Percentiles rank a stretch among this genome's conserved stretches.
Evolutionary conservation across 1,140 invertebrate genomes (phyloP).

Genomic region (Caenorhabditis latens): DNA sequence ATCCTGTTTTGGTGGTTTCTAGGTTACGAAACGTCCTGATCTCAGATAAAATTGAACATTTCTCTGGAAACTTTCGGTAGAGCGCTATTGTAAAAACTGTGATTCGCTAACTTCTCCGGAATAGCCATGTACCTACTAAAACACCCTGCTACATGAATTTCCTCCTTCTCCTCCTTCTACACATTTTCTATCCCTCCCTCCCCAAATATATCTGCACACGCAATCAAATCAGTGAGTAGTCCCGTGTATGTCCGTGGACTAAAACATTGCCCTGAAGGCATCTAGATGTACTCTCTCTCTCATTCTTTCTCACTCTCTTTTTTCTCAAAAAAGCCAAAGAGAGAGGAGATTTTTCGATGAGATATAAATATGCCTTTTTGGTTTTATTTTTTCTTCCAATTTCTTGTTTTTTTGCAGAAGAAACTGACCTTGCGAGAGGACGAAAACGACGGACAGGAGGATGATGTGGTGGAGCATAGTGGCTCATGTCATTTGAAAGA

Average conservation of each 20-base stretch:
- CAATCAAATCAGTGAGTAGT: conserved; percentile 47
- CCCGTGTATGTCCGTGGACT: neutral
- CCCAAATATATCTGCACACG: conserved; percentile 40
- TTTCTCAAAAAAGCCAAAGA: neutral
- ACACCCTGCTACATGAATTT: neutral
- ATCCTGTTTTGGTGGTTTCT: too few species aligned
- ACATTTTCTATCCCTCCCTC: neutral
- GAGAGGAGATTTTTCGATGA: conserved; percentile 22
- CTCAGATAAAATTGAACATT: too few species aligned
- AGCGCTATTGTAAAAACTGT: too few species aligned
- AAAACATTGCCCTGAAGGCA: conserved; percentile 5
- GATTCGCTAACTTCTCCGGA: neutral
- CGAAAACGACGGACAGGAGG: conserved; percentile 7
- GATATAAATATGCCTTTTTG: conserved; percentile 20
- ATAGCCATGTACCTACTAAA: neutral
- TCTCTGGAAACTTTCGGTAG: too few species aligned
- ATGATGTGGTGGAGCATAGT: neutral
- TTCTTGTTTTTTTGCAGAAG: neutral
- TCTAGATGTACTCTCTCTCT: neutral
- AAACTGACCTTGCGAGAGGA: conserved; percentile 32
- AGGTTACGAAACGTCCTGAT: too few species aligned
- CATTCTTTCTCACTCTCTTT: neutral
- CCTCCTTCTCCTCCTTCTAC: neutral
- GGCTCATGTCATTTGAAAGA: conserved; percentile 29
- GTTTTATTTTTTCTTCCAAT: too few species aligned